These are phyloP conservation scores for Alethe castanea DNA, from an alignment of 2,113 vertebrate species.

Conservation along the genomic window DNA sequence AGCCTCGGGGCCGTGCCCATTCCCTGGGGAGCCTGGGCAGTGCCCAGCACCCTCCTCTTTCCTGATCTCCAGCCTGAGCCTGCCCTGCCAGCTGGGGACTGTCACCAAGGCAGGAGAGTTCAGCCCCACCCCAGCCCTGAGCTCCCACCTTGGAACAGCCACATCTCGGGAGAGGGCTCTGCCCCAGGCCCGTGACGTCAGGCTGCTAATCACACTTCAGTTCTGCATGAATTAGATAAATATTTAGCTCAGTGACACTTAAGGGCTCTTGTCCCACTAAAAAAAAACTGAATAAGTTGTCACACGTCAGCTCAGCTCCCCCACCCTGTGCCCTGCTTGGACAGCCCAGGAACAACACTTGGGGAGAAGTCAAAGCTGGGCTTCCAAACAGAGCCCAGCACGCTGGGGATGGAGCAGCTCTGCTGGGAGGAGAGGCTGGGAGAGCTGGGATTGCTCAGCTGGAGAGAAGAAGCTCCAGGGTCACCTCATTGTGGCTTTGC, in stretches of 20 bases:
- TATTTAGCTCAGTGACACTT: neutral
- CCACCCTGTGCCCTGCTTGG: rapidly evolving
- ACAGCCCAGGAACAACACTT: neutral
- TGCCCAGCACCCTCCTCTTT: neutral
- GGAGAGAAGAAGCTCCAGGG: neutral
- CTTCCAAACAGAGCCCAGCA: neutral
- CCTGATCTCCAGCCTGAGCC: rapidly evolving
- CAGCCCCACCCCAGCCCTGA: neutral
- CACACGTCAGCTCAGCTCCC: neutral
- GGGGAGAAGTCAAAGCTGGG: neutral
- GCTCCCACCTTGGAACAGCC: neutral
- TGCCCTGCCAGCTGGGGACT: neutral
- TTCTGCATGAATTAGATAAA: conserved; percentile 23
- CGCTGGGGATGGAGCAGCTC: neutral
- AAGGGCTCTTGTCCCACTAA: conserved; percentile 17
- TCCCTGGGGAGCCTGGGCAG: neutral
- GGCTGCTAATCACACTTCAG: neutral
- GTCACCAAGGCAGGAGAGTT: neutral
- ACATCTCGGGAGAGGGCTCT: neutral
- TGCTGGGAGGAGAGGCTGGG: neutral
- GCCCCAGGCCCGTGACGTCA: neutral
- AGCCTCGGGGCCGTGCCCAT: neutral
- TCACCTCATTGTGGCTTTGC: neutral
- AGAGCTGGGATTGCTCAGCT: neutral
- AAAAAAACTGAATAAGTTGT: neutral